Evolutionary conservation across 2,797 vertebrate species (phyloP), one percentile per base, ranked within the genome.

Genomic region (Pseudocheirus occidentalis): DNA sequence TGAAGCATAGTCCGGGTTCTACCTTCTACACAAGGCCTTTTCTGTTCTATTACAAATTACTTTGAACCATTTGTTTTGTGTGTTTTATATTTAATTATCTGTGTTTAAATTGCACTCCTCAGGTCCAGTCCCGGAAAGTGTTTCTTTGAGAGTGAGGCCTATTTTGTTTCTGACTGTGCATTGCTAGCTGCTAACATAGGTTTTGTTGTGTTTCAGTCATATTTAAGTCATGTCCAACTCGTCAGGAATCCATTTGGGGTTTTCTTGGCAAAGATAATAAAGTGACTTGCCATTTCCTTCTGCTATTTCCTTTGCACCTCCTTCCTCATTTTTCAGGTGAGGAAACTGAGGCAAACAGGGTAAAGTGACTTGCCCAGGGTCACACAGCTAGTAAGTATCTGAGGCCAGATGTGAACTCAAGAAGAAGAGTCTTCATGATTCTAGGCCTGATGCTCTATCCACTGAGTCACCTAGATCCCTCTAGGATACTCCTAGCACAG

Each of bases 51-150:
- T 87, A 40, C 21, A 81, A 81, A 46, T 27, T 81, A 3, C 40
- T 27, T 12, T 28, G 24, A 46, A 87, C 7, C 10, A 81, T 87
- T 46, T 66, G 46, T 46, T 87, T 54, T 10, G 21, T 53, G 40
- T 27, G 31, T 90, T 5, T 94, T 40, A n/a, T 27, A 29, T 52
- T 16, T 27, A 29, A 1, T 58, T 24, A 13, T 21, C 7, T 54
- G 3, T 4, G 5, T 21, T 6, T 18, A 56, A 28, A 13, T 55
- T 66, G 27, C 46, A 28, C n/a, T 18, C 28, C 28, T 40, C 21
- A 0, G 0, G 3, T 34, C 24, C 2, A 2, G 12, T 5, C n/a
- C 34, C 9, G 0, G 6, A 93, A 27, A 59, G 27, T 0, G 0
- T 18, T 5, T 53, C 54, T 46, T 59, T 0, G 28, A 66, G 62